A percentile compares a stretch with the other conserved stretches of the same genome.
These are phyloP conservation scores for Piliocolobus tephrosceles DNA, from an alignment of 2,113 vertebrate species.

Conservation along the genomic window DNA sequence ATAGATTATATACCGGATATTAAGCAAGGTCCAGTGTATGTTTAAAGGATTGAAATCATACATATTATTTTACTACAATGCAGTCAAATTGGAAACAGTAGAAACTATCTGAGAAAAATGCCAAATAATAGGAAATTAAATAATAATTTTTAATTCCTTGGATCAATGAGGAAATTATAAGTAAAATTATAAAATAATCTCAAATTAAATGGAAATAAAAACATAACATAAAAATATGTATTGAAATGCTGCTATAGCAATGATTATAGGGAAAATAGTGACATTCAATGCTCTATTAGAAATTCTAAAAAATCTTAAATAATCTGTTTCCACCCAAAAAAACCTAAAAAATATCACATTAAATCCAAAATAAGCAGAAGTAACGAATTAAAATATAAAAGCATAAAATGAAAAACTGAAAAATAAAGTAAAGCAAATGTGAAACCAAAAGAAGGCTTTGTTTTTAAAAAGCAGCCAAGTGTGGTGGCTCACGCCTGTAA, in stretches of 20 bases:
- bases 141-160: too few relatives aligned
- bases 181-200: neutral
- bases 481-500: too few relatives aligned
- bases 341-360: neutral
- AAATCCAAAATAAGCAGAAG: neutral
- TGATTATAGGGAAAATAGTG: neutral
- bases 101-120: neutral
- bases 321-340: neutral
- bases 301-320: neutral
- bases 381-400: neutral
- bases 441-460: too few relatives aligned
- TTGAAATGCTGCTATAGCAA: neutral
- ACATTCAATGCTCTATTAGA: neutral
- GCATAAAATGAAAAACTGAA: neutral
- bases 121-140: neutral
- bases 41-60: neutral
- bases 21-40: neutral
- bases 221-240: neutral
- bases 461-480: too few relatives aligned
- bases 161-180: neutral
- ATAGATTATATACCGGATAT: too few relatives aligned
- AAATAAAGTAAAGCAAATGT: neutral
- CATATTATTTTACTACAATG: neutral
- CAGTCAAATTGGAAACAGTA: neutral
- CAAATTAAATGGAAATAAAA: neutral